These are phyloP conservation scores for Hycleus cichorii DNA, from an alignment of 1,140 invertebrate species.

Conservation along the genomic window DNA sequence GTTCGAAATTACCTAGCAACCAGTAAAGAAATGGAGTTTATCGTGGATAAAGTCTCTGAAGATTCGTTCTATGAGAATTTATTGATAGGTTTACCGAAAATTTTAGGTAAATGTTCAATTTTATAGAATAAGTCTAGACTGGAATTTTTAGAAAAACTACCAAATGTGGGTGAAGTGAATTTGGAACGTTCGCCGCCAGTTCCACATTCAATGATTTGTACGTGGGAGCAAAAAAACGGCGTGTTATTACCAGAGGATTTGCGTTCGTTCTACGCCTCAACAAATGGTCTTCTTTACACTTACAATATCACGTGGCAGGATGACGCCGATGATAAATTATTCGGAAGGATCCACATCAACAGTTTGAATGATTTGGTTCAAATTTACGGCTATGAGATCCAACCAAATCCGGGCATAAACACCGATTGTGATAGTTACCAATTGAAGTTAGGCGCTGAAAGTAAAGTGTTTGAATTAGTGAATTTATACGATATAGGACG, in stretches of 20 bases:
- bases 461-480: constrained; percentile 31
- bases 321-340: constrained; percentile 13
- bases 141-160: constrained; percentile 1
- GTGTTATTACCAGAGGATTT: constrained; percentile 74
- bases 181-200: constrained; percentile 45
- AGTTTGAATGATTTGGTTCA: constrained; percentile 23
- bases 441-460: constrained; percentile 20
- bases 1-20: no score
- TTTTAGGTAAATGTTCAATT: constrained; percentile 39
- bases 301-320: constrained; percentile 23
- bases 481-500: constrained; percentile 25
- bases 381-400: constrained; percentile 28
- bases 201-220: constrained; percentile 46
- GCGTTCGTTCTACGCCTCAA: constrained; percentile 78
- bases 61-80: constrained; percentile 74
- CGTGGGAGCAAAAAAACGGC: constrained; percentile 77
- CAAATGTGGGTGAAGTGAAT: constrained; percentile 59
- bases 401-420: constrained; percentile 22
- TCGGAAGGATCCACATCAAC: constrained; percentile 32
- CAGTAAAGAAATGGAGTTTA: constrained; percentile 42
- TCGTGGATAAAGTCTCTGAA: constrained; percentile 54
- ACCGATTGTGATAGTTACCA: constrained; percentile 15
- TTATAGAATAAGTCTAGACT: neutral
- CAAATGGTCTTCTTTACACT: constrained; percentile 77
- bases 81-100: constrained; percentile 59